Percentiles rank a stretch among this genome's conserved stretches.
Conservation (phyloP, 2,888 invertebrate species). For the Eueremaeus valkanovi region DNA sequence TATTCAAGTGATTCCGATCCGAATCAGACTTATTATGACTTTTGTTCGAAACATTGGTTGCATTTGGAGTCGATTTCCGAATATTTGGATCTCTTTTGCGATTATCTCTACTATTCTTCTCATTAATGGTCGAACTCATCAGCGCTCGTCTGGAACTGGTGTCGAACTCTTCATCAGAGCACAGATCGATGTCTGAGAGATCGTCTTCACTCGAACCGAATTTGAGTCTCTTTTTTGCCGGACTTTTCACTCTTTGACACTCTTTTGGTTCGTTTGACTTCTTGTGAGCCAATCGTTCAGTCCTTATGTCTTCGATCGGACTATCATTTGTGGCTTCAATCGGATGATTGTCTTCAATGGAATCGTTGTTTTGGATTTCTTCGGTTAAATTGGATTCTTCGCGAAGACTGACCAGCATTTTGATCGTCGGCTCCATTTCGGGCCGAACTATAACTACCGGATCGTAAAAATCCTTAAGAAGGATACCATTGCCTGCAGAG, state of each 20-base stretch:
- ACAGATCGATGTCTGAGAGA: too few species aligned
- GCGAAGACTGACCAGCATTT: constrained; percentile 31
- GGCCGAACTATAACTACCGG: constrained; percentile 2
- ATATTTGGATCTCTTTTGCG: background rate
- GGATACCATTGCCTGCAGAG: background rate
- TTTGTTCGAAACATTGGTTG: too few species aligned
- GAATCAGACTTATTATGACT: too few species aligned
- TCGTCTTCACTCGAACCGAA: background rate
- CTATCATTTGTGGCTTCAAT: too few species aligned
- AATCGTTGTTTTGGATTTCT: background rate
- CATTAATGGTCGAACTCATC: background rate
- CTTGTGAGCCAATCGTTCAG: background rate
- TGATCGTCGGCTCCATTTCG: constrained; percentile 7
- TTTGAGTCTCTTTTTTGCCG: background rate
- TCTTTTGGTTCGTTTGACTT: background rate
- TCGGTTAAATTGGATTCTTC: background rate
- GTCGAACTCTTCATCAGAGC: background rate
- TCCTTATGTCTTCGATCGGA: background rate
- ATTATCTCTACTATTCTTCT: background rate
- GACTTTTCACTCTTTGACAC: background rate
- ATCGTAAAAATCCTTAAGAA: background rate
- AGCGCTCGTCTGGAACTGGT: background rate
- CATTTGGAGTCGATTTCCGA: too few species aligned
- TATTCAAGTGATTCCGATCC: too few species aligned
- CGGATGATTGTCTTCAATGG: background rate